Percentiles rank a stretch among this genome's conserved stretches.
These are phyloP conservation scores for Conchocele bisecta DNA, from an alignment of 2,888 invertebrate genomes.

Conservation along the genomic window DNA sequence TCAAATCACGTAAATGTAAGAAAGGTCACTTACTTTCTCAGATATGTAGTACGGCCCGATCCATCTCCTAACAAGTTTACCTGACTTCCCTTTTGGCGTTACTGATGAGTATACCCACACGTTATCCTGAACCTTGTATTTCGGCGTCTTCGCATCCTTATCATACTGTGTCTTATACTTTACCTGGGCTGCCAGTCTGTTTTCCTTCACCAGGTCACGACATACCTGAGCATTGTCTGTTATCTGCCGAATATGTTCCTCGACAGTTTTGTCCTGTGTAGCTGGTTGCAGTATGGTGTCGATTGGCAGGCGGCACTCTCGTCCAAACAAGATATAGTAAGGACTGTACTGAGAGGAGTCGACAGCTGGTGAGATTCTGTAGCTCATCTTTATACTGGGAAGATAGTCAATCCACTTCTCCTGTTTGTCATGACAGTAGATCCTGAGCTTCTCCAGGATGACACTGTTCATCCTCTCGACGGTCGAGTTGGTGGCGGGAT, in stretches of 20 bases:
- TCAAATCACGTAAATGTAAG: constrained; percentile 22
- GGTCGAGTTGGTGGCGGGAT: constrained; percentile 24
- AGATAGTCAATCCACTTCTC: constrained; percentile 26
- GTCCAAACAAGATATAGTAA: background rate
- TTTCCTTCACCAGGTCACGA: background rate
- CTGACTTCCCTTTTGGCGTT: background rate
- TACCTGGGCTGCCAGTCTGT: background rate
- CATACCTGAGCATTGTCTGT: background rate
- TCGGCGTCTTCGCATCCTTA: background rate
- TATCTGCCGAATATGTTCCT: background rate
- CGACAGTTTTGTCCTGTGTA: background rate
- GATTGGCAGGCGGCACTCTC: background rate
- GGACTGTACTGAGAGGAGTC: background rate
- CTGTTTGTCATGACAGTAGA: constrained; percentile 22
- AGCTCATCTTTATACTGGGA: constrained; percentile 38
- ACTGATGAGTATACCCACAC: background rate
- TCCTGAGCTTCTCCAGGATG: constrained; percentile 15
- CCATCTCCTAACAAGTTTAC: background rate
- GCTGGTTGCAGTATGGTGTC: background rate
- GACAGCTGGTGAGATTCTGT: constrained; percentile 3
- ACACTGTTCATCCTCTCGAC: constrained; percentile 29
- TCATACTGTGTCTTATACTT: constrained; percentile 2
- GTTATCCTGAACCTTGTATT: background rate
- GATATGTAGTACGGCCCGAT: constrained; percentile 13
- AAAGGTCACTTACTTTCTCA: constrained; percentile 10